Base-by-base conservation (phyloP, 2,113 vertebrate genomes). In the Donacobius atricapilla region DNA sequence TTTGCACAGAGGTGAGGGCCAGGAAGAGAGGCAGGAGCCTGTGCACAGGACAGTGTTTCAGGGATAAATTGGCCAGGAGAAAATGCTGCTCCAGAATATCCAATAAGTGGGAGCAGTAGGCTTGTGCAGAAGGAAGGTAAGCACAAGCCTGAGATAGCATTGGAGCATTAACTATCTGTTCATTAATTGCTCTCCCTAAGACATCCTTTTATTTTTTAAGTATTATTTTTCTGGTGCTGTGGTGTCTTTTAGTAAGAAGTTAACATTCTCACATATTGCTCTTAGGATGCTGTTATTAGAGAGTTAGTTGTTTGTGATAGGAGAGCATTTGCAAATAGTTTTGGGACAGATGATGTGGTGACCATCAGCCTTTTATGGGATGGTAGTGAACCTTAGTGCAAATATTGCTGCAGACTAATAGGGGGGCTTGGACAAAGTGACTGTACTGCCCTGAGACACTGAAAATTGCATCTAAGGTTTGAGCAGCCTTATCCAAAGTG, bases 51-150 rank as follows among this genome's bases (percentile, higher is more conserved):
- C 2, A 2, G 30, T 54, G 33, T 58, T 54, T 64, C n/a, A 54
- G 33, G 42, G 28, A 6, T 3, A 50, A 76, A 19, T 0, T 0
- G 3, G 15, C 2, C 16, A 7, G 65, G 27, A 76, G 31, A 40
- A 87, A 66, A 39, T 14, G 27, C n/a, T 37, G 24, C 10, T 40
- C 13, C 4, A 3, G 40, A 57, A 25, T n/a, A 35, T 27, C 33
- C 33, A 58, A 2, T 4, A 13, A 30, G 17, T 40, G 48, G 58
- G 10, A 86, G 13, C 11, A 7, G 23, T 1, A 35, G 48, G 40
- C 39, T 53, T 1, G 0, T 20, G 15, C 11, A 35, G 33, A 30
- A 42, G 27, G 15, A 15, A 5, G 18, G 44, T 13, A 24, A 39
- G 50, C 28, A 24, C 16, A 30, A 15, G 33, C 48, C 24, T 10